phyloP scores from a whole-genome alignment of 1,140 invertebrate species.

The Saxidomus purpurata region DNA sequence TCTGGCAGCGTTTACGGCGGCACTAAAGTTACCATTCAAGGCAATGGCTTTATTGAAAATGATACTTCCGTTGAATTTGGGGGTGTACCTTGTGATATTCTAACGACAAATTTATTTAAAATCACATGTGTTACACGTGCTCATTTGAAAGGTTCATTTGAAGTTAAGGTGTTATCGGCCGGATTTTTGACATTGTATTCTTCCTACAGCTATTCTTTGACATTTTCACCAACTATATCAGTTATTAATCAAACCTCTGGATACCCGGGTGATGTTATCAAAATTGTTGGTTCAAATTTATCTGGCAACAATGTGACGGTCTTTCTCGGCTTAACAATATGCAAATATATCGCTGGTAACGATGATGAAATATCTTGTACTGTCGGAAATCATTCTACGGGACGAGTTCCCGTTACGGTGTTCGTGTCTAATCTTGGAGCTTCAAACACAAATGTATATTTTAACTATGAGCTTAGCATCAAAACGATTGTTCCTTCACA shows the following conservation, averaged over 20 bases:
- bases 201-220: slow-evolving; percentile 33
- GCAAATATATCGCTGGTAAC: slow-evolving; percentile 49
- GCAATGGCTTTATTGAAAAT: slow-evolving; percentile 73
- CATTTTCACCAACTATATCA: slow-evolving; percentile 71
- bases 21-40: slow-evolving; percentile 69
- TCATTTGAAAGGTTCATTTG: slow-evolving; percentile 25
- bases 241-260: slow-evolving; percentile 59
- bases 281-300: slow-evolving; percentile 67
- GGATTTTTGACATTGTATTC: slow-evolving; percentile 45
- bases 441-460: slow-evolving; percentile 63
- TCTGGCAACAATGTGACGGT: slow-evolving; percentile 56
- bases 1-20: slow-evolving; percentile 72
- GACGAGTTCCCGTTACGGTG: slow-evolving; percentile 65
- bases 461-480: slow-evolving; percentile 70
- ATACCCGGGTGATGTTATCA: slow-evolving; percentile 48
- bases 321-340: slow-evolving; percentile 59
- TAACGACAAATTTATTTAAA: not conserved
- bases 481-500: slow-evolving; percentile 63
- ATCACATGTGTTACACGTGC: slow-evolving; percentile 70
- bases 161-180: slow-evolving; percentile 67
- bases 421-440: slow-evolving; percentile 57
- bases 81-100: slow-evolving; percentile 62
- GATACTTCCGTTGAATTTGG: slow-evolving; percentile 71
- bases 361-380: slow-evolving; percentile 62
- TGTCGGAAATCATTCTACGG: slow-evolving; percentile 68